phyloP scores from a whole-genome alignment of 2,113 vertebrate genomes.

The Todiramphus saurophagus region DNA sequence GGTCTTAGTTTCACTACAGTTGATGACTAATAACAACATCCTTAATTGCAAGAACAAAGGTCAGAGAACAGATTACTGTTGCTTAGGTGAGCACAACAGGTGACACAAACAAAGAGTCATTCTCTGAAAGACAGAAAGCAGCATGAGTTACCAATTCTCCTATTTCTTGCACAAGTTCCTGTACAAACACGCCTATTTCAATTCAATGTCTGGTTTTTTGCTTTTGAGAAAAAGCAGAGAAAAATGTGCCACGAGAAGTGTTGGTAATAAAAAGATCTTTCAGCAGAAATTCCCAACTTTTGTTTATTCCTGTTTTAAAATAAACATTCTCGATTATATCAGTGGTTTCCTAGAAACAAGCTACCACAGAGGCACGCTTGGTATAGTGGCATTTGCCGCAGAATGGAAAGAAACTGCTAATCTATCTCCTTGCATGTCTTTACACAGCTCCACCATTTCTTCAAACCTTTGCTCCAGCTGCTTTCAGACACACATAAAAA shows the following conservation, averaged over 20 bases:
- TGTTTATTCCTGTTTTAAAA: neutral
- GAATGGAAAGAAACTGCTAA: neutral
- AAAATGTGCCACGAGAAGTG: neutral
- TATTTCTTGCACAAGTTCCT: neutral
- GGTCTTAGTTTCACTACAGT: neutral
- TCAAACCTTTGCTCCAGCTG: neutral
- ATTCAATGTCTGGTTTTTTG: neutral
- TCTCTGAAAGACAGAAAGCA: neutral
- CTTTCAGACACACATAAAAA: neutral
- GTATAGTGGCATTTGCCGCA: neutral
- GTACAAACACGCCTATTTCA: neutral
- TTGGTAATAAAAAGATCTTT: neutral
- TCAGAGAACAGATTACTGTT: conserved; percentile 29
- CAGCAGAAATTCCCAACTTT: neutral
- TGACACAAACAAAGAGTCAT: neutral
- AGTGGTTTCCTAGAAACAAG: neutral
- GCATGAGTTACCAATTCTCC: neutral
- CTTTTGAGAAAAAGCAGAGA: neutral
- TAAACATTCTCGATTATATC: neutral
- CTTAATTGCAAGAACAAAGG: conserved; percentile 44
- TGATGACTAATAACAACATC: neutral
- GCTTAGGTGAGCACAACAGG: conserved; percentile 12
- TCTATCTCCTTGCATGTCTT: neutral
- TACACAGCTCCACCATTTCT: neutral
- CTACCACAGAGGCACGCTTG: neutral